These are phyloP conservation scores for Dryadula phaetusa DNA, from an alignment of 2,888 invertebrate genomes.

Conservation along the genomic window DNA sequence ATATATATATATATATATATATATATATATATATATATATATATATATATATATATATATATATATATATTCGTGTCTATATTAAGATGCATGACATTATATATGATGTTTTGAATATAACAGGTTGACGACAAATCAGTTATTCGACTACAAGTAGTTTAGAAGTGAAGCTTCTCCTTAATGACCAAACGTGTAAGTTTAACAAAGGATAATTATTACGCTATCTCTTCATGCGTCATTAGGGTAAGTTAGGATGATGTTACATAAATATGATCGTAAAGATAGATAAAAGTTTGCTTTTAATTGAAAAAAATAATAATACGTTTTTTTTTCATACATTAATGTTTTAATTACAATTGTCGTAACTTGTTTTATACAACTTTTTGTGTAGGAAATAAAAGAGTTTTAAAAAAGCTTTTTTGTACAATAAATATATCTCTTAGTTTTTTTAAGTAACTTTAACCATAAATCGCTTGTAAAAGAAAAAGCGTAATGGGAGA, in stretches of 20 bases:
- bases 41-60: no score
- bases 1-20: no score
- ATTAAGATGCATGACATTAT: neutral
- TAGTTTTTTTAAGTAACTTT: constrained; percentile 8
- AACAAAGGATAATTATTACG: constrained; percentile 24
- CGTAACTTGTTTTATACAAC: neutral
- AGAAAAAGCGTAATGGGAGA: constrained; percentile 17
- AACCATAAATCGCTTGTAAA: constrained; percentile 15
- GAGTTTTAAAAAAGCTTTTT: neutral
- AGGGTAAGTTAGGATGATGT: neutral
- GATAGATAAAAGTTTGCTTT: neutral
- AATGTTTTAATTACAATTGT: no score
- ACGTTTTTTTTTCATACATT: no score
- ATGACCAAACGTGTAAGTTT: constrained; percentile 21
- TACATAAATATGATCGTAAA: neutral
- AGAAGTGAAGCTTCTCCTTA: constrained; percentile 24
- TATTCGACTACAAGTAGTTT: constrained; percentile 10
- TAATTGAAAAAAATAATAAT: no score
- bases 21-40: no score
- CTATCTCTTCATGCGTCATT: constrained; percentile 13
- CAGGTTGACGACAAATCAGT: constrained; percentile 9
- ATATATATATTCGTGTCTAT: no score
- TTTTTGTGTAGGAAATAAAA: neutral
- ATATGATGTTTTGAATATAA: neutral
- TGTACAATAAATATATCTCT: neutral